Evolutionary conservation across 2,797 vertebrate species (phyloP), one percentile per base, ranked within the genome.

Genomic region (Lagorchestes hirsutus): DNA sequence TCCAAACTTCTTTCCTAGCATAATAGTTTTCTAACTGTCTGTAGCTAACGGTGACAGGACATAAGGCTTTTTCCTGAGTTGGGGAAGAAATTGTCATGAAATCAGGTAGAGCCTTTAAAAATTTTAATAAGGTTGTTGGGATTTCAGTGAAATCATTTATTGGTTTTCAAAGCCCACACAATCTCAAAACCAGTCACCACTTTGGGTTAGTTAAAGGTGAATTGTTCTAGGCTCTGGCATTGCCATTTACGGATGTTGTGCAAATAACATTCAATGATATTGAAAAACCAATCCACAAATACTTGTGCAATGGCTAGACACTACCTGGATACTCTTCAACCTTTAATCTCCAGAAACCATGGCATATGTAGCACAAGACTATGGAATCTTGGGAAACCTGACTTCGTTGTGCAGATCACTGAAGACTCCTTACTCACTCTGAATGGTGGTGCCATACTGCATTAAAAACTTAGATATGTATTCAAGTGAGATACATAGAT

Each of bases 1-100:
- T 97, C 97, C 96, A 97, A 97, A 98, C 96, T 98, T 98, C 98
- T 97, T 98, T 97, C 92, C 94, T 95, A 96, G 96, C 52, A 95
- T 96, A 92, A 97, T 90, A 98, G 97, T 98, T 98, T 97, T 97
- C 94, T 97, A 97, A 97, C 97, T 97, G 96, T 98, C 94, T 90
- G 92, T 90, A 93, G 96, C 82, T 97, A 97, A 97, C 46, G 90
- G 95, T 24, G 93, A 96, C 93, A 97, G 95, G 91, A 91, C 93
- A 67, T 28, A 96, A 96, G 67, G 91, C 52, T 97, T 92, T 98
- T 97, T 97, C 93, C 62, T 4, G 67, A 0, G 31, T 54, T 46
- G 50, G 95, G 93, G 40, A 57, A 91, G 93, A 62, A 93, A 91
- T 56, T 0, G 0, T 74, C 94, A 95, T 95, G 98, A 93, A 59